Base-by-base conservation (phyloP, 23 tunicate species). In the Halocynthia aurantium region DNA sequence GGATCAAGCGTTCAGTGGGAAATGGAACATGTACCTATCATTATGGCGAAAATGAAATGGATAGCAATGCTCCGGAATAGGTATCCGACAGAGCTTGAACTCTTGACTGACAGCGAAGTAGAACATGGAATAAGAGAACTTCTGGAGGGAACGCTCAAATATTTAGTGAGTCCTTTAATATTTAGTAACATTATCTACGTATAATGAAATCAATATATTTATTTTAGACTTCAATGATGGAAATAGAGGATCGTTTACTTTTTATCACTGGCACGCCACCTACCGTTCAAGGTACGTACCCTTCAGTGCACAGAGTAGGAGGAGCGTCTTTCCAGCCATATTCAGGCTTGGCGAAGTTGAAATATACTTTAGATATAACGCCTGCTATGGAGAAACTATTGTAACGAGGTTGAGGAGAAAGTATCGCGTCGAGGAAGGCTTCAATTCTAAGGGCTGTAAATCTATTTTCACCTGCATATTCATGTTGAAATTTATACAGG, bases 1-100 rank as follows among this genome's bases (percentile, higher is more conserved):
- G 96, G 81, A 13, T 75, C 84, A 13, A 89, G 85, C 61, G 96
- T 90, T 8, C 76, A 80, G 66, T 91, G 97, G 97, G 97, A 91
- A 64, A 52, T 91, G n/a, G 97, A 87, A 21, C 97, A 91, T 65
- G 91, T 91, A 53, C 97, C 97, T 7, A 62, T 91, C 5, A 76
- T 72, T 57, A 77, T 91, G 72, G 67, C 77, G 22, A 81, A 91
- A 50, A 49, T 81, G 21, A 85, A 83, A 52, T 91, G 97, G 97
- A 72, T 91, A 67, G 84, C 86, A 13, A 81, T 91, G 87, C 66
- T 91, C n/a, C 75, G 89, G 53, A 84, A 84, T 21, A 84, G 88
- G 52, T 90, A 78, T 75, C 96, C 96, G 15, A 49, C 82, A 6
- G 86, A 90, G 76, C 73, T 83, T 81, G 87, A 91, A 61, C 79